Evolutionary conservation across 2,888 invertebrate species (phyloP).

Genomic region (Microctonus brassicae): DNA sequence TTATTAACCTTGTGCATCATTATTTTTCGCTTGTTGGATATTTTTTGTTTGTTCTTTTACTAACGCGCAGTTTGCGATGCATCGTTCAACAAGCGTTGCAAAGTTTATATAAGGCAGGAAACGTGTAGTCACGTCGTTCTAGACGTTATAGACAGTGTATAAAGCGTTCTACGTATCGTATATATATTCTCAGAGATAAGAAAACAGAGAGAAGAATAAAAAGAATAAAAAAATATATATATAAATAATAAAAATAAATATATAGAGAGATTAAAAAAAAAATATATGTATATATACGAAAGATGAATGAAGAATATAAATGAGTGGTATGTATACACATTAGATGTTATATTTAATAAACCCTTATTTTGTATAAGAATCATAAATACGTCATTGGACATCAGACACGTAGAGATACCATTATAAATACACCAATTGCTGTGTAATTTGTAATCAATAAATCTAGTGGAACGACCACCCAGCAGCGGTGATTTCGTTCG

Average conservation of each 20-base stretch:
- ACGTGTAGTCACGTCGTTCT: conserved; percentile 29
- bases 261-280: not conserved
- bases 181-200: conserved; percentile 6
- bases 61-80: conserved; percentile 6
- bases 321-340: not conserved
- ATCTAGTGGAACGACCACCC: conserved; percentile 52
- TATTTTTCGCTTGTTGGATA: conserved; percentile 2
- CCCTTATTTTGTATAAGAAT: conserved; percentile 57
- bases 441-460: conserved; percentile 62
- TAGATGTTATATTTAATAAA: conserved; percentile 53
- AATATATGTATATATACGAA: not conserved
- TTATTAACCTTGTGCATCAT: conserved; percentile 16
- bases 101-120: conserved; percentile 24
- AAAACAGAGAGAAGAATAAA: conserved; percentile 7
- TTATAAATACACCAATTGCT: conserved; percentile 58
- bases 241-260: not conserved
- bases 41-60: not conserved
- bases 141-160: conserved; percentile 30
- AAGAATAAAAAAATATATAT: not conserved
- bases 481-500: conserved; percentile 25
- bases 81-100: conserved; percentile 19
- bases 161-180: conserved; percentile 8
- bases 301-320: not conserved
- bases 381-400: conserved; percentile 55
- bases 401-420: conserved; percentile 39